Base-by-base conservation (phyloP, 2,113 vertebrate species). In the Paracanthobrama guichenoti region DNA sequence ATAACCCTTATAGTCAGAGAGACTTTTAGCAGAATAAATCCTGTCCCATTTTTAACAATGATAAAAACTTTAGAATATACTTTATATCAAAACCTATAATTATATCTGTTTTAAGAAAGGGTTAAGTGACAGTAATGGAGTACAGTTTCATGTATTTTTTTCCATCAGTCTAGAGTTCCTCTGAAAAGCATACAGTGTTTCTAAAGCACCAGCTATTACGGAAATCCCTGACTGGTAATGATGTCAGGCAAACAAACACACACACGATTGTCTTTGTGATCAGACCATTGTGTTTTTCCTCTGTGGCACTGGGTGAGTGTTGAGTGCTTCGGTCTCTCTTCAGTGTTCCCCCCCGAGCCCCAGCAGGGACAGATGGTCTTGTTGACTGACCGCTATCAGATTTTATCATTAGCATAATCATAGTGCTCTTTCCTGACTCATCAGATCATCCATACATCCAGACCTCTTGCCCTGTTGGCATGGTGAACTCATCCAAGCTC, bases 381-480 rank as follows among this genome's bases (percentile, higher is more conserved):
- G 75, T 76, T 44, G 82, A 69, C 39, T 83, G 35, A 86, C 50
- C 48, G 39, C 48, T 82, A 80, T 83, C 71, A 83, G 67, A 85
- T 85, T 82, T 83, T 71, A 35, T n/a, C 44, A 88, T 87, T 87
- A 88, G 75, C 80, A 87, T 85, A 85, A 85, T 85, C 86, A 72
- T 44, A 66, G 79, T 44, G 28, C 53, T 85, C 20, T 81, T 64
- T 76, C 26, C 64, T 81, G 60, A 85, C 53, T 35, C 66, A 53
- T 55, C 55, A 57, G 53, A 44, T 46, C 35, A 35, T 24, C 31
- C 79, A 53, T 28, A 42, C n/a, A 57, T 53, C 53, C 53, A 9
- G 48, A 53, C 50, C 3, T 26, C 8, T 48, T 28, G 55, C 14
- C 48, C 55, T 85, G 59, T 80, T 86, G 62, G 60, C 67, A 85